Evolutionary conservation across 1,140 invertebrate species (phyloP).

Genomic region (Leptinotarsa defecta): DNA sequence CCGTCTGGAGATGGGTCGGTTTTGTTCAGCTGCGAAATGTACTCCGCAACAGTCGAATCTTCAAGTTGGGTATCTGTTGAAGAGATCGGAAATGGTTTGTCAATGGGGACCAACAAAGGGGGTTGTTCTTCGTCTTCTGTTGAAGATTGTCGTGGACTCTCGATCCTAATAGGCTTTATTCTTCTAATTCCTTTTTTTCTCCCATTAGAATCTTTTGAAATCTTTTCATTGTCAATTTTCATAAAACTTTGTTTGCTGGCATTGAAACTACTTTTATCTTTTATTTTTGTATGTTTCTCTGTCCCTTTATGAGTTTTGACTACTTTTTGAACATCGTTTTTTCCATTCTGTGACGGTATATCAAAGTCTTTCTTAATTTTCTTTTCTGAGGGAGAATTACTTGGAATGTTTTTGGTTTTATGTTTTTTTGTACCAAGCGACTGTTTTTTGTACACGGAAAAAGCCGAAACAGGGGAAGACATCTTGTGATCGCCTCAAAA

Average conservation of each 20-base stretch:
- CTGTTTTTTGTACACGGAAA: slow-evolving; percentile 26
- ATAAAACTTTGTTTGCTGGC: not conserved
- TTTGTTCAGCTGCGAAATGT: slow-evolving; percentile 18
- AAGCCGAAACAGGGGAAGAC: slow-evolving; percentile 17
- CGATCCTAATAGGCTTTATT: slow-evolving; percentile 2
- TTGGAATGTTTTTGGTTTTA: not conserved
- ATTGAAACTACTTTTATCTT: not conserved
- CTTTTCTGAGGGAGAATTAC: not conserved
- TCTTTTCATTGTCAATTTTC: not conserved
- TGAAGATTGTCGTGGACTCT: not conserved
- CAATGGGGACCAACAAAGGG: slow-evolving; percentile 1
- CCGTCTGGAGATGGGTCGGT: slow-evolving; percentile 16
- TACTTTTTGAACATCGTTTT: not conserved
- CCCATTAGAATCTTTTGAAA: not conserved
- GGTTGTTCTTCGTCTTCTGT: slow-evolving; percentile 14
- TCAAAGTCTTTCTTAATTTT: slow-evolving; percentile 12
- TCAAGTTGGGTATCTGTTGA: not conserved
- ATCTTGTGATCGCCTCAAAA: too few species aligned
- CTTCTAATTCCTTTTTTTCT: not conserved
- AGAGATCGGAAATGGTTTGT: slow-evolving; percentile 3
- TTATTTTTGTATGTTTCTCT: not conserved
- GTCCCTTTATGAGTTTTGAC: not conserved
- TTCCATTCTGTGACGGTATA: not conserved
- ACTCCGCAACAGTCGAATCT: slow-evolving; percentile 11
- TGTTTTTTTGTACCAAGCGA: not conserved